These are phyloP conservation scores for Morbakka virulenta DNA, from an alignment of 30 jellyfish, hydroid and myxozoan species.

Conservation along the genomic window DNA sequence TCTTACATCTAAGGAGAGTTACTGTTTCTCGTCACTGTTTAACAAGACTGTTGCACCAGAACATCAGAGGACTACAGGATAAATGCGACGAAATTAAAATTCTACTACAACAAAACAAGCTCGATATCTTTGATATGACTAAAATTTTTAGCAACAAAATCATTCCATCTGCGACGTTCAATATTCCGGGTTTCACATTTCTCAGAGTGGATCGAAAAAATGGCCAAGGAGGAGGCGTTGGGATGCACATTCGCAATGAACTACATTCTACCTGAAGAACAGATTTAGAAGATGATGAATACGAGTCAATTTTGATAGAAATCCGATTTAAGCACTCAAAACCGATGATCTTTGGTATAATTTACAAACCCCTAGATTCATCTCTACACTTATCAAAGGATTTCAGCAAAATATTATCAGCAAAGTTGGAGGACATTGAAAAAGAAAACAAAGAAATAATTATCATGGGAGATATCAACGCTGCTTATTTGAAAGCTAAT, in stretches of 20 bases:
- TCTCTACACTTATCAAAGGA: constrained; percentile 13
- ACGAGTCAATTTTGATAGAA: constrained; percentile 13
- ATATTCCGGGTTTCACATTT: constrained; percentile 15
- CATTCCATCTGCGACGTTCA: constrained; percentile 7
- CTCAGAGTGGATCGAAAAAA: constrained; percentile 22
- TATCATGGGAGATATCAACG: neutral
- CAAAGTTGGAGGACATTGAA: neutral
- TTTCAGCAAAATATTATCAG: constrained; percentile 3
- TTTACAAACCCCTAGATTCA: constrained; percentile 24
- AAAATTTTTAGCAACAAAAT: neutral
- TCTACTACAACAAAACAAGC: neutral
- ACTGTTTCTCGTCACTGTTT: no score
- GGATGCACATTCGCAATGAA: constrained; percentile 2
- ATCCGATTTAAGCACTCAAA: constrained; percentile 7
- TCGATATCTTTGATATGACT: neutral
- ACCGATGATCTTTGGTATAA: constrained; percentile 12
- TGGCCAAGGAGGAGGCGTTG: constrained; percentile 36
- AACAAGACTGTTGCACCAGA: neutral
- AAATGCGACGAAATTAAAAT: neutral
- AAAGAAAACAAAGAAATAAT: neutral
- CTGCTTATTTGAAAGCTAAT: neutral
- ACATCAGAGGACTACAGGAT: neutral
- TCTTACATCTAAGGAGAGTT: no score
- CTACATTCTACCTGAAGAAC: constrained; percentile 4
- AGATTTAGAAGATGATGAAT: neutral